Evolutionary conservation across 37 sponge, comb jelly and placozoan species (phyloP).

Genomic region (Theonella swinhoei): DNA sequence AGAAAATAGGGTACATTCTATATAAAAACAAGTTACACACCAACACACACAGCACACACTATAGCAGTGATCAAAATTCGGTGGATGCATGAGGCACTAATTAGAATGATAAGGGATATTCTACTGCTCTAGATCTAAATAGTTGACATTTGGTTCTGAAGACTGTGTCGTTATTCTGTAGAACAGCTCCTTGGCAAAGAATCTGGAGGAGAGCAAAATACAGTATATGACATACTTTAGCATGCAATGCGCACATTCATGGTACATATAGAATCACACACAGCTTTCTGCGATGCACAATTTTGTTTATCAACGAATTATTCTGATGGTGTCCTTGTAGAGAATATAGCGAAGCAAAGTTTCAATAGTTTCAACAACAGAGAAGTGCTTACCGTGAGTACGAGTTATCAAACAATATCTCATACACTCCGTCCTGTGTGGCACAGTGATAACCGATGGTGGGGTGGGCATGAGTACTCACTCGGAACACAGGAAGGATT

Average conservation of each 20-base stretch:
- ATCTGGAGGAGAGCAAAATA: slow-evolving; percentile 47
- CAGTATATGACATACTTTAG: background rate
- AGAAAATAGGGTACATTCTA: too few relatives aligned
- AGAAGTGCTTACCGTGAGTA: slow-evolving; percentile 89
- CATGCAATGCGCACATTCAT: background rate
- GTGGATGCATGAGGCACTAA: background rate
- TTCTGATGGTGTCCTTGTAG: too few relatives aligned
- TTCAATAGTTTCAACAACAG: too few relatives aligned
- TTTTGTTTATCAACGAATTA: too few relatives aligned
- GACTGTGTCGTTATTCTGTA: slow-evolving; percentile 90
- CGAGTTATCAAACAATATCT: slow-evolving; percentile 90
- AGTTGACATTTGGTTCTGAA: slow-evolving; percentile 53
- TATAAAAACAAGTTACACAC: too few relatives aligned
- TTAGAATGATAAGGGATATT: background rate
- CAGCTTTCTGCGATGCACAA: background rate
- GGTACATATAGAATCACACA: background rate
- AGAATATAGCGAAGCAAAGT: too few relatives aligned
- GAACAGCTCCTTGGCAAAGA: slow-evolving; percentile 93
- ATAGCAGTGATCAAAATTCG: background rate
- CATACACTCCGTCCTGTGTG: slow-evolving; percentile 85
- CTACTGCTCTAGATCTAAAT: slow-evolving; percentile 43
- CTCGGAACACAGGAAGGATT: slow-evolving; percentile 85
- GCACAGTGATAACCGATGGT: slow-evolving; percentile 85
- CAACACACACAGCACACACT: background rate
- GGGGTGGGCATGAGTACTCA: slow-evolving; percentile 76